Evolutionary conservation across 2,888 invertebrate genomes (phyloP), one percentile per base, ranked within the genome.

Genomic region (Rhamnusium bicolor): DNA sequence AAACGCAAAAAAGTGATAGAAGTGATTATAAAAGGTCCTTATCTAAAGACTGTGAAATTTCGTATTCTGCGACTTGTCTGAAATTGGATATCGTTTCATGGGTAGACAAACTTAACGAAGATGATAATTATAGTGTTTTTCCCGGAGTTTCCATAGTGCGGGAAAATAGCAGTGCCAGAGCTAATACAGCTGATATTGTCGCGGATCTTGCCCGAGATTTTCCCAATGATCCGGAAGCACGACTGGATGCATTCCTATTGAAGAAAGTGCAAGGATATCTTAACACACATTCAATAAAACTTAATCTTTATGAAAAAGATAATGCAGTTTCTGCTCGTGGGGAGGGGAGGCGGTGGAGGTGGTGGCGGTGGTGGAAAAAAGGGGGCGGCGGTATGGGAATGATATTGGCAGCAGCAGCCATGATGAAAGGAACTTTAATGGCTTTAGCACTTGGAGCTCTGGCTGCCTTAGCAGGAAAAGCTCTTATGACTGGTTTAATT

Each of bases 401-500:
- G 7, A 77, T 88, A 1, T 84, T 90, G 81, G 89, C 90, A 0
- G 90, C 88, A 7, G 86, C 88, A n/a, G 86, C 90, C 83, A 89
- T 91, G 90, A 90, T 90, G 88, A 90, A 90, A 89, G 94, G 94
- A 76, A 94, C 94, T 1, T 85, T 95, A 1, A 91, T 93, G 86
- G 93, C 94, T 0, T 84, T 94, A 24, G 94, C 92, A 10, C 87
- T 95, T 65, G 94, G 93, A 6, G 94, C 92, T 0, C 86, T 95
- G 5, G 94, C 95, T 0, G 88, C 94, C 66, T 88, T 95, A 24
- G 95, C 95, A 7, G 95, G 95, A n/a, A 95, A 95, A 85, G 95
- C 95, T 0, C 85, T 95, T 16, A 93, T 95, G 92, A 93, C 94
- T 0, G 94, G 93, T 0, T 85, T 95, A 72, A 92, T 95, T 91